These are phyloP conservation scores for human DNA, from an alignment of 2,113 vertebrate genomes.

Conservation along the genomic window DNA sequence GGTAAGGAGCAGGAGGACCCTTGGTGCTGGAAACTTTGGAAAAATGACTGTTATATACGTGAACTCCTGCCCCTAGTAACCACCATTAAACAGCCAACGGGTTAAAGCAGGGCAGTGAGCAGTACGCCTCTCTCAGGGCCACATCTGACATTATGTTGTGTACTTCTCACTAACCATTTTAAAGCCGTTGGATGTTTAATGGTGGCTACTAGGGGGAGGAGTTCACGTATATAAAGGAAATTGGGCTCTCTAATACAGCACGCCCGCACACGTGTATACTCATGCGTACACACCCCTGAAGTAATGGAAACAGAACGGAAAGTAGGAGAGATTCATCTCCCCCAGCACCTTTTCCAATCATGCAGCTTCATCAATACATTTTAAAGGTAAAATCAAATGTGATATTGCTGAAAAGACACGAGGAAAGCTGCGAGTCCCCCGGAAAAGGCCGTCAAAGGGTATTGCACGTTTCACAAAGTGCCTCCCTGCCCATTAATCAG, in stretches of 20 bases:
- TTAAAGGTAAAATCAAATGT: neutral
- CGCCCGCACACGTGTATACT: fast-evolving
- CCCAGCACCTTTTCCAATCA: neutral
- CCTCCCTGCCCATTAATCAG: neutral
- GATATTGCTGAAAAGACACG: neutral
- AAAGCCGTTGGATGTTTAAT: too few species aligned
- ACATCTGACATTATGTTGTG: too few species aligned
- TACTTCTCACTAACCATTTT: too few species aligned
- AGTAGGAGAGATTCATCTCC: neutral
- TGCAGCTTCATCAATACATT: neutral
- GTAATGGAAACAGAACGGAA: neutral
- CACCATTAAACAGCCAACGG: neutral
- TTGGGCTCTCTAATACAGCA: neutral
- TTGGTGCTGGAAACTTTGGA: neutral
- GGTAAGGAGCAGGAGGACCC: neutral
- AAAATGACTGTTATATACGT: neutral
- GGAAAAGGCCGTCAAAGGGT: too few species aligned
- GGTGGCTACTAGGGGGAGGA: too few species aligned
- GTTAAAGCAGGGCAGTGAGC: neutral
- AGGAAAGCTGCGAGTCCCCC: fast-evolving
- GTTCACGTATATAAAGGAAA: neutral
- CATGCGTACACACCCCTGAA: too few species aligned
- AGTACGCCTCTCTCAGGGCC: neutral
- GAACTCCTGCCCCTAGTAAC: fast-evolving
- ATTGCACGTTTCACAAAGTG: too few species aligned